A percentile compares a stretch with the other conserved stretches of the same genome.
phyloP scores from a whole-genome alignment of 2,113 vertebrate species.

The Limanda limanda region DNA sequence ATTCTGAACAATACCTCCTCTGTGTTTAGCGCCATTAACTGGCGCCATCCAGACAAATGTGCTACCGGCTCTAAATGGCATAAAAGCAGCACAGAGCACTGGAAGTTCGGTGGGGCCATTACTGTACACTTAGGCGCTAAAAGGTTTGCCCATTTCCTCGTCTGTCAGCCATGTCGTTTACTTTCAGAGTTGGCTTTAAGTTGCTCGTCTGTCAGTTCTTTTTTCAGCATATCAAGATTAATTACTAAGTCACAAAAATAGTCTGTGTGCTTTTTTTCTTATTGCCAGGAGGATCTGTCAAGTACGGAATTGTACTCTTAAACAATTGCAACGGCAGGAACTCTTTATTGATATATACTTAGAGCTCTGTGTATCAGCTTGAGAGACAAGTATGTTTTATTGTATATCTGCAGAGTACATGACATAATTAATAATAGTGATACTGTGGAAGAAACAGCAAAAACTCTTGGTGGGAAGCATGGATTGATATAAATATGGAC shows the following conservation, averaged over 20 bases:
- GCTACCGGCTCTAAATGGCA: neutral
- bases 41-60: conserved; percentile 9
- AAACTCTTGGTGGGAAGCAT: too few relatives aligned
- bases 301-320: too few relatives aligned
- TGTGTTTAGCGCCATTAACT: neutral
- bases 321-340: too few relatives aligned
- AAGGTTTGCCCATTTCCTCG: neutral
- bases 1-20: neutral
- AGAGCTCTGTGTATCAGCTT: too few relatives aligned
- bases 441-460: too few relatives aligned
- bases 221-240: neutral
- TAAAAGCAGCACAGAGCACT: conserved; percentile 1
- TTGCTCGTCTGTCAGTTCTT: neutral
- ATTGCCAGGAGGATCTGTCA: too few relatives aligned
- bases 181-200: conserved; percentile 7
- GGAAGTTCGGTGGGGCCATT: neutral
- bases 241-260: neutral
- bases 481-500: too few relatives aligned
- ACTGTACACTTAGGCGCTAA: neutral
- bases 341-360: too few relatives aligned
- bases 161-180: neutral
- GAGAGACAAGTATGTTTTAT: too few relatives aligned
- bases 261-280: neutral
- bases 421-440: too few relatives aligned
- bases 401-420: too few relatives aligned